phyloP scores from a whole-genome alignment of 2,888 invertebrate species.

The Hirudinaria manillensis region DNA sequence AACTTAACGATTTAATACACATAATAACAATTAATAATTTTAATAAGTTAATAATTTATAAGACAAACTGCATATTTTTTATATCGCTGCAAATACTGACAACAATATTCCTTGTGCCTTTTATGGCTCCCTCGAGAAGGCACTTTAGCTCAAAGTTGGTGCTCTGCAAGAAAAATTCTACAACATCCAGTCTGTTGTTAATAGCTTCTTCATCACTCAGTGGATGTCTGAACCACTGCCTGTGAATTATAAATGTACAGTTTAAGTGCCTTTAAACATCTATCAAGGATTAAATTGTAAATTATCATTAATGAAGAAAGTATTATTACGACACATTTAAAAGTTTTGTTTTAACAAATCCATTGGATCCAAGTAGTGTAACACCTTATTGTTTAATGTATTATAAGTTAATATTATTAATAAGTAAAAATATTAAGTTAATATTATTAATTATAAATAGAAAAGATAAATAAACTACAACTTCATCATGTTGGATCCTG shows the following conservation, averaged over 20 bases:
- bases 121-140: background rate
- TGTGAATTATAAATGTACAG: background rate
- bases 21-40: too few relatives aligned
- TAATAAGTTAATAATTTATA: too few relatives aligned
- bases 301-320: too few relatives aligned
- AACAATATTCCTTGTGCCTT: background rate
- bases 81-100: background rate
- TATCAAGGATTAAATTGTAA: background rate
- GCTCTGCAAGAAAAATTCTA: slow-evolving; percentile 2
- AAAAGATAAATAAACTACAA: background rate
- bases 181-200: background rate
- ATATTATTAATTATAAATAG: background rate
- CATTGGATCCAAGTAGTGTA: too few relatives aligned
- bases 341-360: too few relatives aligned
- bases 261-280: too few relatives aligned
- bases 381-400: too few relatives aligned
- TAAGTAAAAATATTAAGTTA: background rate
- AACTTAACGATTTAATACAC: too few relatives aligned
- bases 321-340: too few relatives aligned
- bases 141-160: background rate
- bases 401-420: background rate
- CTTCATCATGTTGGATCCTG: background rate
- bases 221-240: slow-evolving; percentile 23
- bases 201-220: slow-evolving; percentile 8
- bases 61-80: too few relatives aligned